These are phyloP conservation scores for Scaeva pyrastri DNA, from an alignment of 2,888 invertebrate species.

Conservation along the genomic window DNA sequence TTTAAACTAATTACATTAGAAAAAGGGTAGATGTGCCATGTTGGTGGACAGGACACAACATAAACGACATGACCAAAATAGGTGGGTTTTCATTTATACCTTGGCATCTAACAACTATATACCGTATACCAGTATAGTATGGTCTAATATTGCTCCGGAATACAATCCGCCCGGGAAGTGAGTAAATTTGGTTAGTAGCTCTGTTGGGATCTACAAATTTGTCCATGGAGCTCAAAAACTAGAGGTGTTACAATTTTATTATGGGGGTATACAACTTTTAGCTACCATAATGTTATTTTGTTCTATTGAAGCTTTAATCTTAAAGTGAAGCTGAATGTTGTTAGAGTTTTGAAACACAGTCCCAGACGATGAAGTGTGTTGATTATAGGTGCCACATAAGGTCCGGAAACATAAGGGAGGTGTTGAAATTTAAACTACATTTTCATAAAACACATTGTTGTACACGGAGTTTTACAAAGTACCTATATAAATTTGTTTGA, in stretches of 20 bases:
- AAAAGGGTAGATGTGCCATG: conserved; percentile 49
- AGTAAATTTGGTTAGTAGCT: conserved; percentile 61
- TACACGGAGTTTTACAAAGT: too few species aligned
- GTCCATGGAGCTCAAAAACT: conserved; percentile 5
- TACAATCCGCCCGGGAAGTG: conserved; percentile 34
- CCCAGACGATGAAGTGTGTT: background rate
- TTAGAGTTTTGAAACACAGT: background rate
- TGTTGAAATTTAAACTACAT: background rate
- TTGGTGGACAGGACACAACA: conserved; percentile 50
- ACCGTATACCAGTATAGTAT: too few species aligned
- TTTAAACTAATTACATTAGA: conserved; percentile 71
- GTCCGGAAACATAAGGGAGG: background rate
- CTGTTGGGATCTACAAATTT: conserved; percentile 52
- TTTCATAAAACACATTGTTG: too few species aligned
- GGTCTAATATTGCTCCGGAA: background rate
- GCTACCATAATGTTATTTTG: conserved; percentile 9
- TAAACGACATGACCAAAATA: conserved; percentile 69
- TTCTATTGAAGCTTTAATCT: background rate
- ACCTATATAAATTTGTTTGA: too few species aligned
- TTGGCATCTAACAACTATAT: too few species aligned
- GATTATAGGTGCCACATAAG: background rate
- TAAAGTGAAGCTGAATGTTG: background rate
- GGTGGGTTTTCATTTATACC: conserved; percentile 56
- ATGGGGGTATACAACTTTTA: conserved; percentile 3
- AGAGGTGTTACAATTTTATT: conserved; percentile 44